Evolutionary conservation across 2,113 vertebrate species (phyloP).

Genomic region (Chloroceryle aenea): DNA sequence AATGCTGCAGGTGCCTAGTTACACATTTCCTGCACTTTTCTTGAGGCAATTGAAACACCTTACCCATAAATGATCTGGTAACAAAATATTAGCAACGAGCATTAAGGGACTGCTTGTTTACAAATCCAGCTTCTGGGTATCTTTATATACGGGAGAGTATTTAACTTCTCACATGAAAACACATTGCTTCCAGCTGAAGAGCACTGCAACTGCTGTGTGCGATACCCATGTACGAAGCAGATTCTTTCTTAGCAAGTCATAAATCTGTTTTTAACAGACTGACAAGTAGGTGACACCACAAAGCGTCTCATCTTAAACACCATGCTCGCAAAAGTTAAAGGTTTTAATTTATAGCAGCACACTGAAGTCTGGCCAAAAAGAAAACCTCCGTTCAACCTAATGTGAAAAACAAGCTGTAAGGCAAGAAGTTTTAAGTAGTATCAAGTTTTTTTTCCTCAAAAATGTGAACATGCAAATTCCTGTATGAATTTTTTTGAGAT

Average conservation of each 20-base stretch:
- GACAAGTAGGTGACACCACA: background rate
- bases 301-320: background rate
- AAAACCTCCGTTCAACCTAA: background rate
- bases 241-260: background rate
- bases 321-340: background rate
- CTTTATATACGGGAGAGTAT: background rate
- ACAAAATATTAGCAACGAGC: background rate
- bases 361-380: background rate
- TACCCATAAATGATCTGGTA: background rate
- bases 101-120: background rate
- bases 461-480: fast-evolving
- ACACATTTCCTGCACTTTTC: background rate
- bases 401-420: background rate
- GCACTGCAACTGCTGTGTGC: background rate
- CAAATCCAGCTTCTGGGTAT: background rate
- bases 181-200: slow-evolving; percentile 5
- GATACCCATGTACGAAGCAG: background rate
- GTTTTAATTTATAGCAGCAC: slow-evolving; percentile 29
- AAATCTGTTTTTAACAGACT: slow-evolving; percentile 16
- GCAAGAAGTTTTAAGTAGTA: background rate
- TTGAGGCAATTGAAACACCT: background rate
- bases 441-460: background rate
- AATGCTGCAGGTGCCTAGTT: background rate
- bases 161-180: background rate
- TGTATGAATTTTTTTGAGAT: background rate